Evolutionary conservation across 1,140 invertebrate genomes (phyloP), one percentile per base, ranked within the genome.

Genomic region (Pogonomyrmex barbatus): DNA sequence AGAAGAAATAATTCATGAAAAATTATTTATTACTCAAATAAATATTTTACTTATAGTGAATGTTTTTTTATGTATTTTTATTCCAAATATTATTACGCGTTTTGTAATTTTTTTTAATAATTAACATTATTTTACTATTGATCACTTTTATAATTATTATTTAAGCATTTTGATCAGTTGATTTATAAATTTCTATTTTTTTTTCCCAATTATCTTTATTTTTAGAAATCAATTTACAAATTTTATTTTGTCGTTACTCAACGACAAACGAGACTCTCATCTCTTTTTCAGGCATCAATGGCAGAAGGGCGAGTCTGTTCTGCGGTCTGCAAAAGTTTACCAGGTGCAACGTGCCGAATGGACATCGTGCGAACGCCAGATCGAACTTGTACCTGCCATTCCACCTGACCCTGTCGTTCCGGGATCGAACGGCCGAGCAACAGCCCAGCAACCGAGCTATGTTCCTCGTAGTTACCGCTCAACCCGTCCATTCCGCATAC

Each of bases 401-500:
- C 92, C 96, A 97, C 52, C 93, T 98, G 52, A 97, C 96, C 5
- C 92, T 98, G 47, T 96, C 96, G 4, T 96, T 98, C 85, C 96
- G 96, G 1, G 95, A 96, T 60, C 83, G 60, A 12, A 77, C 92
- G 3, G 88, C 93, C 33, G 85, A 88, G 2, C 92, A 94, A 67
- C 87, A 95, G 85, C 79, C 93, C 87, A 83, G 30, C 52, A 81
- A 92, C 79, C 86, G 95, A 42, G 95, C 95, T 39, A 96, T 97
- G 91, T 96, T 97, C 88, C 94, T 98, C 1, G 96, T 98, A 39
- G 96, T 98, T 62, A 96, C 96, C 39, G 97, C 97, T 1, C 96
- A 96, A 14, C 96, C 96, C n/a, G 96, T 98, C 78, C 95, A 95
- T 87, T 97, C 97, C 24, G 96, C 97, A 62, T 98, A 97, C 93